Evolutionary conservation across 2,113 vertebrate species (phyloP).

Genomic region (Guaruba guarouba): DNA sequence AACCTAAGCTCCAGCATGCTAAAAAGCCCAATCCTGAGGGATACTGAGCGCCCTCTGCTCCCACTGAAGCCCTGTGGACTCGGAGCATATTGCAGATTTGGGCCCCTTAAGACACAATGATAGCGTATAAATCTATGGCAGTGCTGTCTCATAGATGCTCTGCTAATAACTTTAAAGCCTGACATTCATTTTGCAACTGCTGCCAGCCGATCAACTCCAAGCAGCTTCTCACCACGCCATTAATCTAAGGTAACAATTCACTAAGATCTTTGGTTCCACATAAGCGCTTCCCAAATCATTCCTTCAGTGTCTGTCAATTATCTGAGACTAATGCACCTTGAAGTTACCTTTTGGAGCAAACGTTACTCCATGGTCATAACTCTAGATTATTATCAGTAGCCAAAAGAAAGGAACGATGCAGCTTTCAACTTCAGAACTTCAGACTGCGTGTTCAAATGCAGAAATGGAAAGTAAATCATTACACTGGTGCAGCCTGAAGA

Average conservation of each 20-base stretch:
- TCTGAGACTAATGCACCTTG: constrained; percentile 4
- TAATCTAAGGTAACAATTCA: constrained; percentile 57
- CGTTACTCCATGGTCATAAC: background rate
- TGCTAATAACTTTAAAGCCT: constrained; percentile 53
- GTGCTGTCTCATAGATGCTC: constrained; percentile 1
- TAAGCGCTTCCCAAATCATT: constrained; percentile 17
- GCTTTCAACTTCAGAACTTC: background rate
- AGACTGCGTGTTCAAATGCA: background rate
- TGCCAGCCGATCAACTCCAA: constrained; percentile 33
- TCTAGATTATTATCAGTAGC: constrained; percentile 11
- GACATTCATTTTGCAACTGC: background rate
- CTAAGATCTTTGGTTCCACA: background rate
- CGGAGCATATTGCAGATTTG: background rate
- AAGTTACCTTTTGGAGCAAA: constrained; percentile 17
- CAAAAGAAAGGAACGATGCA: background rate
- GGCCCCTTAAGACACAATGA: background rate
- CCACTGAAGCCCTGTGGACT: background rate
- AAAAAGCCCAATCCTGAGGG: background rate
- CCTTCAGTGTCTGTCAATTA: constrained; percentile 19
- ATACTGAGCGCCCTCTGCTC: background rate
- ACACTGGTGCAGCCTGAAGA: background rate
- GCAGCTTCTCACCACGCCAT: background rate
- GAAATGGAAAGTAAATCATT: constrained; percentile 12
- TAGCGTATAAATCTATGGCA: background rate
- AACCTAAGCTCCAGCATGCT: background rate